Evolutionary conservation across 1,140 invertebrate genomes (phyloP).

Genomic region (Eurosta solidaginis): DNA sequence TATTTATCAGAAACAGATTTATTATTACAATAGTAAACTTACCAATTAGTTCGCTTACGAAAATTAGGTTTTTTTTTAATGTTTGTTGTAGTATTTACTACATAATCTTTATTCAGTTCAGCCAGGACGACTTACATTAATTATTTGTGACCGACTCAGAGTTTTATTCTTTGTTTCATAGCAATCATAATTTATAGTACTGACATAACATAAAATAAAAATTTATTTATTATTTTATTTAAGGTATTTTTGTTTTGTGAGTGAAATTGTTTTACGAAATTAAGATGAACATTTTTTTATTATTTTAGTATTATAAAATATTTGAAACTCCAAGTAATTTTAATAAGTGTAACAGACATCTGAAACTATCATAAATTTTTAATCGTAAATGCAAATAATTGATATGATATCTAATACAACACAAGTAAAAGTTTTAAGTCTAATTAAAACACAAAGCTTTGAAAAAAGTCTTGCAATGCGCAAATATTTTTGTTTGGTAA

Average conservation of each 20-base stretch:
- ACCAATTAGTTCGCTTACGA: not conserved
- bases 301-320: too few relatives aligned
- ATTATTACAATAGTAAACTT: too few relatives aligned
- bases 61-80: not conserved
- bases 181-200: not conserved
- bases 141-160: not conserved
- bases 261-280: too few relatives aligned
- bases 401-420: not conserved
- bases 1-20: too few relatives aligned
- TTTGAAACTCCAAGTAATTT: too few relatives aligned
- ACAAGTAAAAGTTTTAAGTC: not conserved
- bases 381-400: not conserved
- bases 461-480: not conserved
- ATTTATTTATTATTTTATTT: too few relatives aligned
- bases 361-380: too few relatives aligned
- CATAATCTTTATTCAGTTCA: not conserved
- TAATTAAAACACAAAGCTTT: not conserved
- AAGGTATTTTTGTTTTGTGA: too few relatives aligned
- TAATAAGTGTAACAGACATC: too few relatives aligned
- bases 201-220: too few relatives aligned
- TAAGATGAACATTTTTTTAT: too few relatives aligned
- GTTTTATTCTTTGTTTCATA: not conserved
- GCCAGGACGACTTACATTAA: not conserved
- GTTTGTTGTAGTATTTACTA: not conserved
- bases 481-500: not conserved